These are phyloP conservation scores for Margarornis squamiger DNA, from an alignment of 2,797 vertebrate species.

Conservation along the genomic window DNA sequence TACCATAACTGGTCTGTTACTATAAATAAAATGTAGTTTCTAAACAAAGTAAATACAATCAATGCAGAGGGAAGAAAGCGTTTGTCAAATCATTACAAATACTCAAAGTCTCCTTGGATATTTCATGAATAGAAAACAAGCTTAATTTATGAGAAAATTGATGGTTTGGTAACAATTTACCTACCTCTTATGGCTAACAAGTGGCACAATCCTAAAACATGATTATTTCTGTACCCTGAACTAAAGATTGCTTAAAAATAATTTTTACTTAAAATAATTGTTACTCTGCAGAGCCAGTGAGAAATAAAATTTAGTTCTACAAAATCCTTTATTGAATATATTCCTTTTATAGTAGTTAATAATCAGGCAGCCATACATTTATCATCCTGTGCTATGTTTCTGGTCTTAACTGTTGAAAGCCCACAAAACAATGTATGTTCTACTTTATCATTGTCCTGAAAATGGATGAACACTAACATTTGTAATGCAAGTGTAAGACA, in stretches of 20 bases:
- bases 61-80: background rate
- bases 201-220: background rate
- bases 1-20: background rate
- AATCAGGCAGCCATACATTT: background rate
- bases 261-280: background rate
- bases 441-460: background rate
- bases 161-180: background rate
- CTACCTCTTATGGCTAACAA: background rate
- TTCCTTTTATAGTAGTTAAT: background rate
- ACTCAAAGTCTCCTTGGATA: background rate
- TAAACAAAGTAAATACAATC: background rate
- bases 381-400: background rate
- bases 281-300: background rate
- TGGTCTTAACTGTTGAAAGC: background rate
- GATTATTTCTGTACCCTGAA: background rate
- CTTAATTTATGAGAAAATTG: background rate
- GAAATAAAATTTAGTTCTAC: background rate
- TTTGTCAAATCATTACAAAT: background rate
- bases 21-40: background rate
- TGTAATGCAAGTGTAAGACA: background rate
- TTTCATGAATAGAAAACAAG: background rate
- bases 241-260: background rate
- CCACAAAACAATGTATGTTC: background rate
- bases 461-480: background rate
- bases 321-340: background rate